Base-by-base conservation (phyloP, 2,797 vertebrate genomes). In the Nannoperca australis region DNA sequence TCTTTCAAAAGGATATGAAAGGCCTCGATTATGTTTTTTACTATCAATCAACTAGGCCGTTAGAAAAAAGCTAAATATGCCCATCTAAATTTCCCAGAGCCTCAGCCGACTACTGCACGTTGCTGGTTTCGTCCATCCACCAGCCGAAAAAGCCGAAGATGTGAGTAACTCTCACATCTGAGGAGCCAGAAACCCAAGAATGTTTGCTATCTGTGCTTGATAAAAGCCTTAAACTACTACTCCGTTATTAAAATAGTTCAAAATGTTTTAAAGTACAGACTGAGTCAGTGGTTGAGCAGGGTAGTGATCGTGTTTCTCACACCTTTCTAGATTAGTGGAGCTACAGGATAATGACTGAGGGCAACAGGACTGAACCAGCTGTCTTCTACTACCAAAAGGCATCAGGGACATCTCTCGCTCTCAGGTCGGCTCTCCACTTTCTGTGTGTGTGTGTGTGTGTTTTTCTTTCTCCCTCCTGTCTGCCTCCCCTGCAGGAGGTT, bases 401-500 rank as follows among this genome's bases (percentile, higher is more conserved):
- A 81, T 76, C 69, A 56, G 47, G 67, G 27, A 56, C 53, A n/a
- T 30, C 69, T 66, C 59, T 40, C 17, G 14, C 49, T 59, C 73
- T 71, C 24, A n/a, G 65, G 10, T 38, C 44, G 44, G 45, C 63
- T 73, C 56, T 30, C 17, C 36, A 38, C 36, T 38, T 38, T 38
- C 2, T 32, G 50, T 40, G 56, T 47, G 17, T 45, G 20, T 53
- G 17, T 27, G 12, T 36, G 54, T 42, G n/a, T 27, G 14, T 30
- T 2, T 45, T 1, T 68, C n/a, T 47, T 3, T 32, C 40, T 58
- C 45, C 62, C 53, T 47, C 66, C 78, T 32, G 65, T 70, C 60
- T 74, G 47, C 73, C 61, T 78, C 78, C 83, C 61, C 82, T 75
- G 56, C 64, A 69, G 81, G 70, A 73, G 70, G 22, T 85, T 88